Evolutionary conservation across 2,888 invertebrate genomes (phyloP), one percentile per base, ranked within the genome.

Genomic region (Eristalis intricaria): DNA sequence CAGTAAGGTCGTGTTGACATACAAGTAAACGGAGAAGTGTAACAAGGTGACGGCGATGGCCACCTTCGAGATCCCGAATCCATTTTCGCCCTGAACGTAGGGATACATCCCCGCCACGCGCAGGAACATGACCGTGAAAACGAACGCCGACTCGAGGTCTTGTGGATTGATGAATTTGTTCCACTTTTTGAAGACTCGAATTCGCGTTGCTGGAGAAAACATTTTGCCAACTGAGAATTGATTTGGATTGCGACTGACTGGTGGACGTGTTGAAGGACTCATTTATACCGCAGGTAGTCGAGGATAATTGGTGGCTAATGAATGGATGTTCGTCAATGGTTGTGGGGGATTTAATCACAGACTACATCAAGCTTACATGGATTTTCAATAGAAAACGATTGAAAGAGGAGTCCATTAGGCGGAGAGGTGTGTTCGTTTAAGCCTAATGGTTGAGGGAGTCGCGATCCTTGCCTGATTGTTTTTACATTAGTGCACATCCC

Each of bases 91-190:
- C 0, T 22, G 10, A 8, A 66, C 70, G 19, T 84, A 89, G 2
- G 90, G 90, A 84, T 89, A 90, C 5, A 90, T 38, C 0, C 90
- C 90, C 0, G 88, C 83, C 10, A 88, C 4, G 2, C 89, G 89
- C 15, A 90, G 60, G 5, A 90, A 61, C 4, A 74, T 22, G 11
- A 86, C 70, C 2, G 80, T 56, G 7, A 89, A 32, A n/a, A 58
- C 19, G 35, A 84, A 90, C 0, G 90, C 76, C 19, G 89, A 88
- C 13, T 64, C 68, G 0, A 90, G 26, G 29, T 73, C 66, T 11
- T 68, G 63, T 0, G 90, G 89, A 19, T 76, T 80, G 10, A 40
- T 66, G 11, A 77, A 50, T 5, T 26, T 58, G 0, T 13, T 26
- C 77, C 82, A 83, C 8, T 43, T 40, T 32, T 66, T 38, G 1